Conservation (phyloP, 2,888 invertebrate genomes). For the Meiosimyza decipiens region DNA sequence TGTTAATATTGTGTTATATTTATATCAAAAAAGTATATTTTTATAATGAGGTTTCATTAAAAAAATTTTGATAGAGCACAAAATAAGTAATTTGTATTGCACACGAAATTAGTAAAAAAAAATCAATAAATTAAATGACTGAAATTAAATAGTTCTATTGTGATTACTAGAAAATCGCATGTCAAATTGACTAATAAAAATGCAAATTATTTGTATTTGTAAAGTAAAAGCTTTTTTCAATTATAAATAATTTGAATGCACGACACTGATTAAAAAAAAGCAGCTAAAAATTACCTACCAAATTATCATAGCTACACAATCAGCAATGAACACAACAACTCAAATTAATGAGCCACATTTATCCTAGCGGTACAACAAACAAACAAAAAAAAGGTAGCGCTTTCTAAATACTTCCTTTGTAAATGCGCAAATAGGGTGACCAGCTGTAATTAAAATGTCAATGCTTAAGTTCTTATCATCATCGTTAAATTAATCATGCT, state of each 20-base stretch:
- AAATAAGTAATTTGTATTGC: too few relatives aligned
- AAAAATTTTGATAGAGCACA: too few relatives aligned
- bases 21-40: too few relatives aligned
- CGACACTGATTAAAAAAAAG: not conserved
- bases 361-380: not conserved
- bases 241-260: constrained; percentile 12
- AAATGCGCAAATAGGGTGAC: constrained; percentile 48
- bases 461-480: constrained; percentile 33
- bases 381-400: not conserved
- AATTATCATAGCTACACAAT: not conserved
- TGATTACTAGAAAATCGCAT: too few relatives aligned
- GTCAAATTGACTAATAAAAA: too few relatives aligned
- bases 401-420: constrained; percentile 43
- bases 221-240: not conserved
- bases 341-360: constrained; percentile 37
- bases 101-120: too few relatives aligned
- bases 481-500: not conserved
- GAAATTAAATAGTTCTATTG: too few relatives aligned
- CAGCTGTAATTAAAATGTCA: constrained; percentile 44
- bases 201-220: too few relatives aligned
- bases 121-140: too few relatives aligned
- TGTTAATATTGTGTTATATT: too few relatives aligned
- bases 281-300: too few relatives aligned
- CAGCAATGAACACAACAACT: constrained; percentile 10
- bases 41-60: too few relatives aligned